A percentile compares a stretch with the other conserved stretches of the same genome.
These are phyloP conservation scores for Planiliza haematocheilus DNA, from an alignment of 2,113 vertebrate genomes.

Conservation along the genomic window DNA sequence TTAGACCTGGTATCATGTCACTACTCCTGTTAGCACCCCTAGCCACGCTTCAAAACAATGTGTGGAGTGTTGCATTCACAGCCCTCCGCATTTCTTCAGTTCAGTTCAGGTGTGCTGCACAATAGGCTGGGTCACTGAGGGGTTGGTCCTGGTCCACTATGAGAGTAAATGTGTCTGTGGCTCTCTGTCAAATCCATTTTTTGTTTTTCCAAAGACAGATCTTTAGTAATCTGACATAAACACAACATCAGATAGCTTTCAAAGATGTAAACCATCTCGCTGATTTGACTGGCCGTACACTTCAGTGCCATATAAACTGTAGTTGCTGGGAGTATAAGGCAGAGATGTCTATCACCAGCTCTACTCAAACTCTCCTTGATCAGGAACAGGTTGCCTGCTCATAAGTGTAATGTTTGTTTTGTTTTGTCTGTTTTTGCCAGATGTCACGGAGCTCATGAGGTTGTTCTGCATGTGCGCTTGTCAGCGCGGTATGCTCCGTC, in stretches of 20 bases:
- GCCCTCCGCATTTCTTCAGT: too few species aligned
- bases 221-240: background rate
- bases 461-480: background rate
- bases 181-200: background rate
- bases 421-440: background rate
- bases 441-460: conserved; percentile 15
- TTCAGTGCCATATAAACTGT: conserved; percentile 59
- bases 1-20: too few species aligned
- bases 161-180: rapidly evolving
- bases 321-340: conserved; percentile 32
- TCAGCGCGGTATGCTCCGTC: background rate
- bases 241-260: conserved; percentile 3
- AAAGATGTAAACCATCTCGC: conserved; percentile 16
- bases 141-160: too few species aligned
- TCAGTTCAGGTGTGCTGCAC: too few species aligned
- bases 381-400: conserved; percentile 25
- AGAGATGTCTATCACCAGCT: conserved; percentile 48
- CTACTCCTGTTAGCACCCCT: too few species aligned
- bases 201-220: background rate
- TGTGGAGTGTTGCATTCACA: too few species aligned
- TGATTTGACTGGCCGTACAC: conserved; percentile 23
- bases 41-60: too few species aligned
- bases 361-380: conserved; percentile 50
- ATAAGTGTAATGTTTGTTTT: background rate
- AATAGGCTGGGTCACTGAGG: too few species aligned